Evolutionary conservation across 1,140 invertebrate species (phyloP), one percentile per base, ranked within the genome.

Genomic region (Drosophila busckii): DNA sequence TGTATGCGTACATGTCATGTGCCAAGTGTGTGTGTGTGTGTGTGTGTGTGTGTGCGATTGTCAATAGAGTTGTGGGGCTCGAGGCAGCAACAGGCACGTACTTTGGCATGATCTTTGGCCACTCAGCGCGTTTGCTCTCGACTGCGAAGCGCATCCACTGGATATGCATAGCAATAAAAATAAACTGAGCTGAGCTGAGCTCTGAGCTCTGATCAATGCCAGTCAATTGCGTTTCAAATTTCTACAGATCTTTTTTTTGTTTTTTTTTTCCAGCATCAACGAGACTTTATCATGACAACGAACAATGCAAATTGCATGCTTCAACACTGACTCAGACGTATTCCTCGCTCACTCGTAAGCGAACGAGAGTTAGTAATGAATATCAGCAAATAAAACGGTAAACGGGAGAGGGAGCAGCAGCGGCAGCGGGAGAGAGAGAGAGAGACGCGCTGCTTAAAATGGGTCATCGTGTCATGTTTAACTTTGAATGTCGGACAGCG

Each of bases 391-490:
- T 12, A n/a, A n/a, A 26, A 7, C 29, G 26, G 22, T 32, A 13
- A 17, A 8, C 10, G 31, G 7, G 44, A 31, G 25, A 17, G 7
- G 6, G 20, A 13, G n/a, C 31, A 16, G 6, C n/a, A 23, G 12
- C 20, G 15, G 0, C 0, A 16, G 12, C 3, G 8, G 2, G 4
- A 29, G 17, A 22, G 3, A 5, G 28, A 17, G 12, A 19, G 8
- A 16, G 9, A 45, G 26, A 56, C n/a, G n/a, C 49, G 34, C 35
- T 56, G 31, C 29, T 44, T n/a, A 28, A 76, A 58, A 46, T 32
- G 62, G 54, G 71, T 70, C 55, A 76, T 16, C 55, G 55, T 61
- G 71, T 52, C 73, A 59, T 80, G 48, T 71, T 80, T 80, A 42
- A 3, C 17, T 68, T 40, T 48, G 22, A 25, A 31, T 13, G 13